Percentiles rank a stretch among this genome's conserved stretches.
These are phyloP conservation scores for Euglossa dilemma DNA, from an alignment of 1,140 invertebrate species.

Conservation along the genomic window DNA sequence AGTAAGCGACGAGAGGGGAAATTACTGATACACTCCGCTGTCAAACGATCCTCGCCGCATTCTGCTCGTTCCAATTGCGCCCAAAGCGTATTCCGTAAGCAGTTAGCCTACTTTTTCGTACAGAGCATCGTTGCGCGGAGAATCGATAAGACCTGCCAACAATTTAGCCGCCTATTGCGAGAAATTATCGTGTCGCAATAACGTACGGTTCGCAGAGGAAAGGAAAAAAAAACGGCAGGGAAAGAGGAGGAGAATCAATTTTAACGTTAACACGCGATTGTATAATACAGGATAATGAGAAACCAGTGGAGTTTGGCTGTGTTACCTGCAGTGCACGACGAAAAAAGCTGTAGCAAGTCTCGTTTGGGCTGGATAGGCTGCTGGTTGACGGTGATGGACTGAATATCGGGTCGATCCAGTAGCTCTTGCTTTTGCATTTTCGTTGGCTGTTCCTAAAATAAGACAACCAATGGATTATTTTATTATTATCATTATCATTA, in stretches of 20 bases:
- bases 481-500: no score
- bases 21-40: background rate
- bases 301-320: background rate
- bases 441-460: conserved; percentile 40
- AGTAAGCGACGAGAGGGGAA: background rate
- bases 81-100: conserved; percentile 12
- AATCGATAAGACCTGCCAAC: conserved; percentile 30
- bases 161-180: conserved; percentile 24
- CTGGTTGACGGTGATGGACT: conserved; percentile 89
- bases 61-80: background rate
- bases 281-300: background rate
- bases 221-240: background rate
- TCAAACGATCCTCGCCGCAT: conserved; percentile 4
- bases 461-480: no score
- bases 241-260: background rate
- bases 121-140: background rate
- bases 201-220: background rate
- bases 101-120: conserved; percentile 43
- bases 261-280: conserved; percentile 10
- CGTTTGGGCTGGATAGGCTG: conserved; percentile 94
- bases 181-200: conserved; percentile 22
- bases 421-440: conserved; percentile 77
- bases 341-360: conserved; percentile 97
- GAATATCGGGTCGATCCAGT: conserved; percentile 84
- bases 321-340: conserved; percentile 91